Conservation (phyloP, 2,113 vertebrate species). For the Dolichotis patagonum region DNA sequence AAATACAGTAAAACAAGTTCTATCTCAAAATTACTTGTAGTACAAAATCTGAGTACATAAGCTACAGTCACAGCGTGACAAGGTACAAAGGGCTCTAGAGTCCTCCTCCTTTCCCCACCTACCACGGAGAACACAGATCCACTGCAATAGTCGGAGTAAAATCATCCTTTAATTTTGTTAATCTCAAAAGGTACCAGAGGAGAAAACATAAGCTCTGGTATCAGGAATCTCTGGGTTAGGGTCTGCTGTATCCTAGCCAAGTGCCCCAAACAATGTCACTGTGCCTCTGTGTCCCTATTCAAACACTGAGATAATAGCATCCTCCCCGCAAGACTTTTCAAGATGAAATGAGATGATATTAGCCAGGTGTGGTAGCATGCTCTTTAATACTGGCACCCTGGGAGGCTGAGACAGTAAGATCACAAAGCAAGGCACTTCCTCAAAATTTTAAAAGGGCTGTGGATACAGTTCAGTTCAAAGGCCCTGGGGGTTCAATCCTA, state of each 20-base stretch:
- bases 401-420: not conserved
- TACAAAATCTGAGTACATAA: not conserved
- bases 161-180: not conserved
- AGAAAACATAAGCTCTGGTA: not conserved
- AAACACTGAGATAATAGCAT: not conserved
- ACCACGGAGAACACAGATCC: not conserved
- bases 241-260: not conserved
- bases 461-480: not conserved
- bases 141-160: not conserved
- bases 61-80: not conserved
- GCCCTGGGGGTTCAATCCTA: not conserved
- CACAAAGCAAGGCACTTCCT: not conserved
- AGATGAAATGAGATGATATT: not conserved
- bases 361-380: not conserved
- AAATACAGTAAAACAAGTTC: not conserved
- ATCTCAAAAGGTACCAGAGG: not conserved
- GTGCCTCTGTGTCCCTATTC: not conserved
- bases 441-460: not conserved
- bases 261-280: not conserved
- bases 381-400: not conserved
- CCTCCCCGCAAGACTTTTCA: not conserved
- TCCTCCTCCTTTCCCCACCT: not conserved
- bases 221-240: not conserved
- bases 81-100: constrained; percentile 32
- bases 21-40: constrained; percentile 35